Percentiles rank a stretch among this genome's conserved stretches.
These are phyloP conservation scores for Leptopilina boulardi DNA, from an alignment of 1,140 invertebrate genomes.

Conservation along the genomic window DNA sequence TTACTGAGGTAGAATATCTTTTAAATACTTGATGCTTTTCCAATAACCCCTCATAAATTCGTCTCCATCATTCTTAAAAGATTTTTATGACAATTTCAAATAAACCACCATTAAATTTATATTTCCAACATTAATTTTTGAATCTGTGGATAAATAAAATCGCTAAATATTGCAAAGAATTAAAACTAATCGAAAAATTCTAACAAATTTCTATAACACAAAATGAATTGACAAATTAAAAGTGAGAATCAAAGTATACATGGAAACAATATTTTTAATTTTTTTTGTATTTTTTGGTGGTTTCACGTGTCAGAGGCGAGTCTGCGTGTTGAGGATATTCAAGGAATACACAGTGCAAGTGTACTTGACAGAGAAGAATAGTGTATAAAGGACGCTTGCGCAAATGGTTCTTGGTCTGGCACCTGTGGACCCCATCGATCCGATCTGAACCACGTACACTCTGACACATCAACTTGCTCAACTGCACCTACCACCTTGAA, in stretches of 20 bases:
- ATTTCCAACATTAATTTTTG: too few relatives aligned
- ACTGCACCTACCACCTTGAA: conserved; percentile 39
- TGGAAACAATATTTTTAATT: too few relatives aligned
- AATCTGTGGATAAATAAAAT: too few relatives aligned
- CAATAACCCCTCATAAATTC: conserved; percentile 7
- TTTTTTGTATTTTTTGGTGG: not conserved
- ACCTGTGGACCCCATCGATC: conserved; percentile 66
- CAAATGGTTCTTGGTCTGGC: conserved; percentile 55
- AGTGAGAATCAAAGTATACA: not conserved
- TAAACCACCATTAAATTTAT: too few relatives aligned
- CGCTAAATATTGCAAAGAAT: too few relatives aligned
- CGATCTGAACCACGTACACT: conserved; percentile 51
- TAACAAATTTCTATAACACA: too few relatives aligned
- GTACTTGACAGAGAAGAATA: conserved; percentile 21
- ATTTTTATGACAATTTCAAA: not conserved
- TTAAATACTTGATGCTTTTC: not conserved
- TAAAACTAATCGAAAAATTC: too few relatives aligned
- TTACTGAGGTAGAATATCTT: not conserved
- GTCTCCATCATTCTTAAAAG: not conserved
- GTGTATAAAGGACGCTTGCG: conserved; percentile 54
- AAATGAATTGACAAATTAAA: not conserved
- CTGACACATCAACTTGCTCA: conserved; percentile 51
- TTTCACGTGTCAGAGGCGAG: conserved; percentile 18
- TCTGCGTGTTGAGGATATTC: not conserved
- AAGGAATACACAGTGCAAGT: conserved; percentile 2